Base-by-base conservation (phyloP, 2,888 invertebrate species). In the Drosophila mercatorum region DNA sequence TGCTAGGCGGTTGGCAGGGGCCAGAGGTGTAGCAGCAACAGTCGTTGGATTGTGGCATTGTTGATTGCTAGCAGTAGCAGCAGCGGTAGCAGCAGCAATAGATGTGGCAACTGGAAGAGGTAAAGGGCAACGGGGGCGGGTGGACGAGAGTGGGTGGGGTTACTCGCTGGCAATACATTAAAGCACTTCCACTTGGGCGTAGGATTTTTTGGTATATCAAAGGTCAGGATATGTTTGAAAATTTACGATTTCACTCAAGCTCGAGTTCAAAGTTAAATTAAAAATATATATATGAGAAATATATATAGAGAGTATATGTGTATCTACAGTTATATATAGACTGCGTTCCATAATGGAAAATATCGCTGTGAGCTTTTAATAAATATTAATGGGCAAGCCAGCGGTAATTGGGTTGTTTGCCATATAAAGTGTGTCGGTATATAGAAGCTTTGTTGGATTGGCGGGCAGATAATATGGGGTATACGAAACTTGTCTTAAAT, bases 11-110 rank as follows among this genome's bases (percentile, higher is more conserved):
- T 49, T 6, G 41, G 60, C 55, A 40, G 56, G 44, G 40, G 47
- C 38, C 17, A 17, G 59, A 22, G 41, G 53, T 55, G 52, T 52
- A 60, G 77, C 60, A 74, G 79, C 83, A 83, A 83, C 83, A 83
- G 86, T 83, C 83, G 80, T 80, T 74, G 77, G 70, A 73, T 73
- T 80, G 77, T 69, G 78, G 78, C 78, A 78, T 78, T 78, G 78
- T 75, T 80, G 80, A 80, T 80, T 77, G 74, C 80, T 71, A 66
- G 41, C 73, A 59, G 44, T 22, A 59, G 44, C 38, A 44, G 22
- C 2, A 59, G 44, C 38, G 17, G 17, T 17, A 44, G 52, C 58
- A 65, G 22, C 56, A 43, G 49, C 49, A 49, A 34, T 34, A 49
- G 49, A 49, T 49, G 49, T 49, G 49, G 49, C 17, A 34, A 51